phyloP scores from a whole-genome alignment of 2,113 vertebrate species.

The Zosterops japonicus region DNA sequence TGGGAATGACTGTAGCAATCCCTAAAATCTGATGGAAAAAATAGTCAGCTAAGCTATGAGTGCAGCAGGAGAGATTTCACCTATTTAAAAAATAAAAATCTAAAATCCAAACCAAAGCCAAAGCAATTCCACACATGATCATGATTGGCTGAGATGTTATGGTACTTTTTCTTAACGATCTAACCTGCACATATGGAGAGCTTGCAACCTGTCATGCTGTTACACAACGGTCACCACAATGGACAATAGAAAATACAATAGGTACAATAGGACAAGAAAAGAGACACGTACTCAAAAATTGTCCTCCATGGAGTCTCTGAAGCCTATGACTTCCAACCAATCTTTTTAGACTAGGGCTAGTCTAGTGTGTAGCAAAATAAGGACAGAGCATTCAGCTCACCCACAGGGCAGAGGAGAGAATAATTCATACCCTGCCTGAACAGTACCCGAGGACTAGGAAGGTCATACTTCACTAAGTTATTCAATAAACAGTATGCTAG shows the following conservation, averaged over 20 bases:
- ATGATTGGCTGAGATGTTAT: background rate
- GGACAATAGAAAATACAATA: background rate
- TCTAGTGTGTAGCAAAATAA: background rate
- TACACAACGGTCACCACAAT: background rate
- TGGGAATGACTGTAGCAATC: background rate
- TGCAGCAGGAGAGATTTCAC: background rate
- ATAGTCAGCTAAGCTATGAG: accelerated
- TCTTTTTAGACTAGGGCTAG: background rate
- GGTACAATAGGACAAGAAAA: background rate
- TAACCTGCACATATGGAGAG: background rate
- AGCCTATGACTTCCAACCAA: background rate
- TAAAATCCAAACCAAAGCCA: background rate
- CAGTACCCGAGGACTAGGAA: background rate
- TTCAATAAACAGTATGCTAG: background rate
- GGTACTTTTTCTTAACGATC: background rate
- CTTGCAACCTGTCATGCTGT: background rate
- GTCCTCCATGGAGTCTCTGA: background rate
- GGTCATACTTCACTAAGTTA: background rate
- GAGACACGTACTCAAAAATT: background rate
- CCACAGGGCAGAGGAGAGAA: background rate
- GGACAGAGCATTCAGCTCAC: background rate
- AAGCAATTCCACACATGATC: background rate
- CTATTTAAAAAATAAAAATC: background rate
- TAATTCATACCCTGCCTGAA: background rate
- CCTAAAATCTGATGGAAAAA: background rate